Base-by-base conservation (phyloP, 2,888 invertebrate species). In the Galeopsomyia nigrocyanea region DNA sequence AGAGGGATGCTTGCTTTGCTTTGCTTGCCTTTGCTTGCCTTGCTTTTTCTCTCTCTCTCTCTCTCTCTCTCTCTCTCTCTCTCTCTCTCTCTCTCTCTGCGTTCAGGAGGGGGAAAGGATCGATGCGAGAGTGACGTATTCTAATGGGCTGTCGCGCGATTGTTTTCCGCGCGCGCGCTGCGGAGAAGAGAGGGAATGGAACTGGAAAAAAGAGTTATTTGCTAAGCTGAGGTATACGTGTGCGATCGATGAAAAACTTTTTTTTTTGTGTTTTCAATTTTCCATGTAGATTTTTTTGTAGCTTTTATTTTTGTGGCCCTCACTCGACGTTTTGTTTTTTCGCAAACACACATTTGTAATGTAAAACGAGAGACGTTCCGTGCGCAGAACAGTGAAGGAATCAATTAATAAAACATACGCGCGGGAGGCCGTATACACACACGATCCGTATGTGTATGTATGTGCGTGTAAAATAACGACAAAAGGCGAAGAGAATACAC, bases 91-190 rank as follows among this genome's bases (percentile, higher is more conserved):
- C 53, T 58, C 60, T 60, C 26, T 26, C 26, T 26, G 26, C 26
- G 13, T 10, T 3, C 39, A 10, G 39, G 65, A 65, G 56, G 65
- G 14, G 26, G 47, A 46, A 31, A 56, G 49, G 57, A 57, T 57
- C 57, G 67, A 49, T 49, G 56, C 55, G 31, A 19, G n/a, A 73
- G 78, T 79, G 81, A 82, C 79, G 80, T 80, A 80, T 80, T 81
- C 79, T 80, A 82, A 81, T 81, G 79, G 79, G 78, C 57, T 39
- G 39, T 75, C 56, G 46, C 7, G 46, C 68, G 77, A 70, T 70
- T 64, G 64, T 70, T 70, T 70, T 65, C 51, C 31, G 50, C 39
- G 39, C 26, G 46, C 31, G 50, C 39, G 39, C 26, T 57, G 39
- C 22, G 19, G 26, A 26, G 17, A 10, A 26, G 26, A 26, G 26